Evolutionary conservation across 2,888 invertebrate species (phyloP).

Genomic region (Tribolium freemani): DNA sequence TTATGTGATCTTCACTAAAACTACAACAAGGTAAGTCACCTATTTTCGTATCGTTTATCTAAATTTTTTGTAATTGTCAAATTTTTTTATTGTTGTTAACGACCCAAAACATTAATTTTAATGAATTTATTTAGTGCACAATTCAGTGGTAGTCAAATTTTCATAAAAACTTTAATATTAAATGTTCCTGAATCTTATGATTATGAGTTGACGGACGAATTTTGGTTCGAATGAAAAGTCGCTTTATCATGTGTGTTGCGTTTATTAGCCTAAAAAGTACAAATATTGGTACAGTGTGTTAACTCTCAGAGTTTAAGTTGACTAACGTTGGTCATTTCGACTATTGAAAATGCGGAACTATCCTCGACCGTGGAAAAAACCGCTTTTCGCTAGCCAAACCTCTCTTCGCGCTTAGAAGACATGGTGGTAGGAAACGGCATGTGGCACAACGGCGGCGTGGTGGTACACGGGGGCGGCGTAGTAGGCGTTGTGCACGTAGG

Average conservation of each 20-base stretch:
- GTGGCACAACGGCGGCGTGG: constrained; percentile 61
- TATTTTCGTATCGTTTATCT: no score
- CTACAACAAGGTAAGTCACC: no score
- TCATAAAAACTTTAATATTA: no score
- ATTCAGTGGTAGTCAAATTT: no score
- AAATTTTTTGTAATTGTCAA: no score
- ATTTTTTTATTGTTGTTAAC: no score
- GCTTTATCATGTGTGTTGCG: constrained; percentile 3
- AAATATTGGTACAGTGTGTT: constrained; percentile 31
- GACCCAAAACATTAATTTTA: no score
- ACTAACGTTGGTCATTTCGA: constrained; percentile 43
- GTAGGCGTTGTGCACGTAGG: constrained; percentile 24
- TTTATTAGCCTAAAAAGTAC: constrained; percentile 26
- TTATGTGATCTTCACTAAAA: no score
- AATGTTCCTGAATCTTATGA: no score
- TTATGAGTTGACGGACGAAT: no score
- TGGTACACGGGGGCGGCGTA: constrained; percentile 55
- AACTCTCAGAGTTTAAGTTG: constrained; percentile 43
- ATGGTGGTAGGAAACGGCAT: constrained; percentile 64
- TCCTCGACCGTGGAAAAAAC: constrained; percentile 47
- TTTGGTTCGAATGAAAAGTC: neutral
- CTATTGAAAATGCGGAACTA: constrained; percentile 42
- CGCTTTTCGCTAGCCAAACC: constrained; percentile 41
- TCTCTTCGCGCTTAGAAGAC: constrained; percentile 55
- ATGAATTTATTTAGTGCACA: no score